phyloP scores from a whole-genome alignment of 2,797 vertebrate species.

The Paramormyrops hopkinsi region DNA sequence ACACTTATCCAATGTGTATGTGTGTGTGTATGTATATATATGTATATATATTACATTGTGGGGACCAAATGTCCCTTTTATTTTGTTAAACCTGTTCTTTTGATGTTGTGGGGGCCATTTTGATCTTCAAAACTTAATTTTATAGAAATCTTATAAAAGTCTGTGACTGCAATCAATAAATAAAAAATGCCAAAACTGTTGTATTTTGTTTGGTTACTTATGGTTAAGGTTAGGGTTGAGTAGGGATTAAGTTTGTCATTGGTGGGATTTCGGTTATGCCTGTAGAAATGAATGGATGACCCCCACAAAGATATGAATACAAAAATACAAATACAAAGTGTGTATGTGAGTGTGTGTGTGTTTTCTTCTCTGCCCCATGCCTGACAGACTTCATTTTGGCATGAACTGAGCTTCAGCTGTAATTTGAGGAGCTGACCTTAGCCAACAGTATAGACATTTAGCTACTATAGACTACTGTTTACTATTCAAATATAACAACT shows the following conservation, averaged over 20 bases:
- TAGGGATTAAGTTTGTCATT: background rate
- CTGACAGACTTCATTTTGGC: background rate
- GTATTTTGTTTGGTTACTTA: no score
- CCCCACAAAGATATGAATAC: background rate
- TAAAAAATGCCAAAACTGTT: no score
- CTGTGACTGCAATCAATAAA: no score
- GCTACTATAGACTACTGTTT: background rate
- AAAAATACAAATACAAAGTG: background rate
- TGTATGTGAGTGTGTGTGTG: background rate
- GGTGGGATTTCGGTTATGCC: background rate
- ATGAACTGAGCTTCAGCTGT: background rate
- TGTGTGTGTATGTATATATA: no score
- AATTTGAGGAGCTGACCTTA: background rate
- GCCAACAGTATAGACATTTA: background rate
- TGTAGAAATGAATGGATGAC: background rate
- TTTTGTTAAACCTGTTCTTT: no score
- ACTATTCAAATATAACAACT: background rate
- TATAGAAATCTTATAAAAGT: no score
- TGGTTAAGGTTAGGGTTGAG: no score
- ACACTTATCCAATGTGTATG: no score
- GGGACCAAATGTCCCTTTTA: no score
- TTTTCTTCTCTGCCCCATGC: background rate
- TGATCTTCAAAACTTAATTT: no score
- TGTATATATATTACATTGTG: no score
- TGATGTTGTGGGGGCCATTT: no score